phyloP scores from a whole-genome alignment of 2,888 invertebrate genomes.

The Pollenia angustigena region DNA sequence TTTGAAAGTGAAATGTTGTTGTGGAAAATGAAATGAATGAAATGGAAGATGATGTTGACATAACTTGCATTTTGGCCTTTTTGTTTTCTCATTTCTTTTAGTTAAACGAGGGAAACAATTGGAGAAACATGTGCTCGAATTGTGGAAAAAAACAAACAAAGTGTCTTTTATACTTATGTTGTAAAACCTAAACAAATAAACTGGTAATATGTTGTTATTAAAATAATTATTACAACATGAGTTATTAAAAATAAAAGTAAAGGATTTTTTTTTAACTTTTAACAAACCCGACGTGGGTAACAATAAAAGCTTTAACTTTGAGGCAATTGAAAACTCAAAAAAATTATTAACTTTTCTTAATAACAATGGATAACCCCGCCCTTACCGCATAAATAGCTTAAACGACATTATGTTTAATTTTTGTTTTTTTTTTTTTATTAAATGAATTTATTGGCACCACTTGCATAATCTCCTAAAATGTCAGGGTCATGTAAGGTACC shows the following conservation, averaged over 20 bases:
- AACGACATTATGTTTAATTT: too few relatives aligned
- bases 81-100: constrained; percentile 17
- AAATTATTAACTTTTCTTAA: too few relatives aligned
- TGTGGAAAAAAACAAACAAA: background rate
- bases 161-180: too few relatives aligned
- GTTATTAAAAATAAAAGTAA: background rate
- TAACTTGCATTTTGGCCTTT: constrained; percentile 47
- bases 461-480: too few relatives aligned
- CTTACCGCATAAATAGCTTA: too few relatives aligned
- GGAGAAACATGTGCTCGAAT: background rate
- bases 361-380: too few relatives aligned
- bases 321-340: too few relatives aligned
- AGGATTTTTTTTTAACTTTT: background rate
- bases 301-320: too few relatives aligned
- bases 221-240: constrained; percentile 37
- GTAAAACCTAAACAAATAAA: background rate
- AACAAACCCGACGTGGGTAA: too few relatives aligned
- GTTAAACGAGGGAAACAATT: background rate
- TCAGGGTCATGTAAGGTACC: too few relatives aligned
- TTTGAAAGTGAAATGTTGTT: constrained; percentile 69
- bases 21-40: constrained; percentile 32
- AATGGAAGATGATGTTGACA: constrained; percentile 58
- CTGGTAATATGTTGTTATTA: constrained; percentile 5
- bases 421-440: too few relatives aligned
- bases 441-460: too few relatives aligned